Evolutionary conservation across 2,113 vertebrate genomes (phyloP).

Genomic region (Cyanoderma ruficeps): DNA sequence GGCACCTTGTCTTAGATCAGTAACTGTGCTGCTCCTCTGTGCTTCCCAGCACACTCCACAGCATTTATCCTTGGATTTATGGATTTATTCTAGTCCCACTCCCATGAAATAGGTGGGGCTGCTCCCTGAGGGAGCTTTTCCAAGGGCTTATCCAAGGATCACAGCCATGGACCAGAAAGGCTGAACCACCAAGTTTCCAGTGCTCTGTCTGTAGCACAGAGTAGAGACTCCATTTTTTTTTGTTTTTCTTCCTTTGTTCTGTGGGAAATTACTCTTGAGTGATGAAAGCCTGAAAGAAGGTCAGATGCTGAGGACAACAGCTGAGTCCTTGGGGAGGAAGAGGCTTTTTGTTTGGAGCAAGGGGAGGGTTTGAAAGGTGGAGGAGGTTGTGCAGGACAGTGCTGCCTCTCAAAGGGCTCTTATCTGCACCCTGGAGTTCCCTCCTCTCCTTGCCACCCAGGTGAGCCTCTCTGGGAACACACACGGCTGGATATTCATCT

Average conservation of each 20-base stretch:
- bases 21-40: neutral
- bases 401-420: neutral
- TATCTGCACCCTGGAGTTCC: neutral
- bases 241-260: neutral
- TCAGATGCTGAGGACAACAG: neutral
- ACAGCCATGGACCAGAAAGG: neutral
- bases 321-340: neutral
- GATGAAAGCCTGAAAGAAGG: neutral
- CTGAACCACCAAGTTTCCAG: neutral
- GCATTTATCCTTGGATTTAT: neutral
- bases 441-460: neutral
- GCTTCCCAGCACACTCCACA: neutral
- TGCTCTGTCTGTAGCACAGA: accelerated
- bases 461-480: neutral
- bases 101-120: accelerated
- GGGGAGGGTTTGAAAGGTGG: neutral
- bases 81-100: neutral
- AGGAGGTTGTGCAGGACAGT: neutral
- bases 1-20: neutral
- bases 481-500: neutral
- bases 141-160: neutral
- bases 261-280: neutral
- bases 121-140: neutral
- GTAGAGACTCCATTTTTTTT: neutral
- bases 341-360: neutral